These are phyloP conservation scores for Aethina tumida DNA, from an alignment of 1,140 invertebrate species.

Conservation along the genomic window DNA sequence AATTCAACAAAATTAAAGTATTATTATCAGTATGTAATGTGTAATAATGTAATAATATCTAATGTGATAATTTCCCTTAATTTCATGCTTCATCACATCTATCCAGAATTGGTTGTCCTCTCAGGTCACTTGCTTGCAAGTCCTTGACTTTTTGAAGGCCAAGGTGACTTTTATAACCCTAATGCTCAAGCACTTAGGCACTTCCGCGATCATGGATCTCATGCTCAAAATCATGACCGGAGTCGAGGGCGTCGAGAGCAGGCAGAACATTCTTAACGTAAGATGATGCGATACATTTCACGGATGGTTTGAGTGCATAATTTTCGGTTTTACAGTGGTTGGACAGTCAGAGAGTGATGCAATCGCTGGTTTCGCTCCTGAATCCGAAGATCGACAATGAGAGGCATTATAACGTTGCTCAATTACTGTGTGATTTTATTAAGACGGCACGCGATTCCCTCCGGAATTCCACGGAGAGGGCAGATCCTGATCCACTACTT, in stretches of 20 bases:
- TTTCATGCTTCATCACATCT: constrained; percentile 14
- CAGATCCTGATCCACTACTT: constrained; percentile 54
- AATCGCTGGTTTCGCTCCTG: constrained; percentile 70
- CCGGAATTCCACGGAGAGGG: constrained; percentile 45
- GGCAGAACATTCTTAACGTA: constrained; percentile 76
- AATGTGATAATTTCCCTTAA: constrained; percentile 15
- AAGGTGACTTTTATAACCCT: constrained; percentile 77
- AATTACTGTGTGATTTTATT: constrained; percentile 75
- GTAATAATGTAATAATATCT: too few relatives aligned
- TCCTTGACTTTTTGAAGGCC: constrained; percentile 83
- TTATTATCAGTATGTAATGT: too few relatives aligned
- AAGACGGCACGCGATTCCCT: constrained; percentile 56
- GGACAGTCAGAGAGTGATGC: constrained; percentile 74
- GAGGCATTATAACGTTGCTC: constrained; percentile 70
- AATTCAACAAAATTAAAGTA: too few relatives aligned
- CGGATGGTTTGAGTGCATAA: constrained; percentile 6
- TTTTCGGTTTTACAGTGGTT: constrained; percentile 65
- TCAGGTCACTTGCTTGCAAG: constrained; percentile 80
- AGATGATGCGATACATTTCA: constrained; percentile 19
- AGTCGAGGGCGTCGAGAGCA: constrained; percentile 67
- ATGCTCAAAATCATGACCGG: constrained; percentile 79
- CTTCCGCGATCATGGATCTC: constrained; percentile 92
- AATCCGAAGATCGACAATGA: constrained; percentile 62
- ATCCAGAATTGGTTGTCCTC: constrained; percentile 81
- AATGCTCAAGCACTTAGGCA: constrained; percentile 80